Base-by-base conservation (phyloP, 1,140 invertebrate species). In the Cherax quadricarinatus region DNA sequence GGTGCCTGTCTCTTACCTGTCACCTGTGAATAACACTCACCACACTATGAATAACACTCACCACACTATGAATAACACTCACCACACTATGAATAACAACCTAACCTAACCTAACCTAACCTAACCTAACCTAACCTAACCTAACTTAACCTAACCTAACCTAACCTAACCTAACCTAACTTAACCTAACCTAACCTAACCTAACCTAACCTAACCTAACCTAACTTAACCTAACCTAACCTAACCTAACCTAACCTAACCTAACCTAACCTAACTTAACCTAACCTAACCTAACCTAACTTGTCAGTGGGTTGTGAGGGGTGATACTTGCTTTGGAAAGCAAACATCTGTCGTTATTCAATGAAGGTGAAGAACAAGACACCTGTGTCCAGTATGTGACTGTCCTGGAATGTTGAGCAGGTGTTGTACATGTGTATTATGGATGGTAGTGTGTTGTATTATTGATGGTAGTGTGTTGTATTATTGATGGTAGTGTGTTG, bases 141-240 rank as follows among this genome's bases (percentile, higher is more conserved):
- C 4, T 79, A 79, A 24, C 75, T 41, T n/a, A 21, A 24, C 14
- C n/a, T 24, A 79, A 21, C 16, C 75, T 24, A 79, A 21, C 75
- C 2, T 6, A 24, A 21, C n/a, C 16, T 24, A 16, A 16, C 75
- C 4, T 79, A 16, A 79, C 16, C 75, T 79, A 79, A 79, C 75
- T 41, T 79, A 79, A 79, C 75, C 75, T 79, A 79, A 79, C 75
- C 18, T 6, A 21, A 24, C 14, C n/a, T 12, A 79, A 21, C 16
- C n/a, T 24, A 79, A 21, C 75, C 75, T 24, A 24, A 21, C n/a
- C 16, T 24, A 16, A 16, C 75, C 18, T 6, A 16, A 79, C 16
- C 75, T 79, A 79, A 79, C 75, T 41, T 21, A 79, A 79, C 75
- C 75, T 79, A 79, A 79, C 75, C 75, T 79, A 79, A 79, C 75